Conservation (phyloP, 2,888 invertebrate species). For the Lepidocyrtoides sp. region DNA sequence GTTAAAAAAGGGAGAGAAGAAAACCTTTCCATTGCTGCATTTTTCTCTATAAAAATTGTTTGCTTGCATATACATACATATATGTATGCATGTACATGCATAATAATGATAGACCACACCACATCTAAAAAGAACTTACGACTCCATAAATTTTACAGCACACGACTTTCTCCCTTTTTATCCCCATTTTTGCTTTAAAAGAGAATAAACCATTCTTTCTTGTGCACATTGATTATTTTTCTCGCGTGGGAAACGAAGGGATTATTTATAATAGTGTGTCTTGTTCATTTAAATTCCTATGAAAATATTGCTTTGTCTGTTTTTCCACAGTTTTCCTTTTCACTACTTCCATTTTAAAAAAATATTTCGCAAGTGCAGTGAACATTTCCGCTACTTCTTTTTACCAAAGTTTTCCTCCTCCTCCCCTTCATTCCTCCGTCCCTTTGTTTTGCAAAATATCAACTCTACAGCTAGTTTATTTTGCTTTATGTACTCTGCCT, state of each 20-base stretch:
- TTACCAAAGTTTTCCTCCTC: no score
- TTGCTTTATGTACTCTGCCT: not conserved
- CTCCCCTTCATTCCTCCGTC: not conserved
- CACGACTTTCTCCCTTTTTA: conserved; percentile 86
- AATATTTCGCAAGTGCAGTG: no score
- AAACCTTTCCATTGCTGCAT: not conserved
- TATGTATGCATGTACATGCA: not conserved
- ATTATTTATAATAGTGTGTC: not conserved
- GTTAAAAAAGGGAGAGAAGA: no score
- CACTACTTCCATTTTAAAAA: no score
- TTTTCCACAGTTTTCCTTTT: no score
- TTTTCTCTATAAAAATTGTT: not conserved
- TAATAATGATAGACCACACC: not conserved
- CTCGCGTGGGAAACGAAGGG: not conserved
- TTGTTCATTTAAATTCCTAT: no score
- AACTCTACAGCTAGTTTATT: not conserved
- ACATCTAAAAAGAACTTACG: conserved; percentile 19
- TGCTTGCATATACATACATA: not conserved
- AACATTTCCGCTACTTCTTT: not conserved
- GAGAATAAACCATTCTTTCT: conserved; percentile 32
- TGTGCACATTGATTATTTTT: conserved; percentile 29
- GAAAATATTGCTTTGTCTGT: no score
- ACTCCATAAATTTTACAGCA: conserved; percentile 86
- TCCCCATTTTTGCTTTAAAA: conserved; percentile 40
- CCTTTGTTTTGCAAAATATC: not conserved